Evolutionary conservation across 2,888 invertebrate species (phyloP), one percentile per base, ranked within the genome.

Genomic region (Drosophila anomelani): DNA sequence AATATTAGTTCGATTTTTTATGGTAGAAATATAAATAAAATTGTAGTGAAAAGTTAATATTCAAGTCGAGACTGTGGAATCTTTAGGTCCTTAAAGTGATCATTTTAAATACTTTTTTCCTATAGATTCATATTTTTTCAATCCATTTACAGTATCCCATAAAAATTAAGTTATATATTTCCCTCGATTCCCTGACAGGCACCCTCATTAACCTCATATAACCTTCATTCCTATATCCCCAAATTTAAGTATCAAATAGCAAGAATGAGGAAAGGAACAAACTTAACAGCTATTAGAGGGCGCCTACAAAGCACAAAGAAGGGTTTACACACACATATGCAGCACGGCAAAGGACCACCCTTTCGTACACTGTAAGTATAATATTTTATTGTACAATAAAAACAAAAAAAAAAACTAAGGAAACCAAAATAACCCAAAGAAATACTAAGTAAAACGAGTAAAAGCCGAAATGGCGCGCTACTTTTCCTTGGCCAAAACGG

Each of bases 361-460:
- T 81, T 84, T 77, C 76, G 69, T 78, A 78, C 76, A 81, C 87
- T 81, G 89, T 81, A 87, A 86, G 89, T 88, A 88, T 86, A 80
- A 86, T 82, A 88, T 89, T 86, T 86, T 89, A 86, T 89, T 89
- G 78, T 80, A 76, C 79, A 82, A 85, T 82, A 86, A 78, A 85
- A 77, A 87, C 66, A 84, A 70, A 69, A 87, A 44, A 51, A 41
- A 54, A 53, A 44, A 36, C 23, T 26, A 41, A 39, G 23, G 1
- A 17, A 49, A 8, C 49, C 20, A 51, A 51, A 26, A 39, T 32
- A 47, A 43, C 64, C 49, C 41, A 29, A 23, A 38, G 46, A 66
- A 64, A 53, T 51, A 53, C 75, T 63, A 75, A 75, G 61, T 59
- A 67, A 64, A 64, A 49, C 49, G 58, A 47, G 58, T 13, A 34